phyloP scores from a whole-genome alignment of 1,140 invertebrate genomes.

The Diploscapter pachys region DNA sequence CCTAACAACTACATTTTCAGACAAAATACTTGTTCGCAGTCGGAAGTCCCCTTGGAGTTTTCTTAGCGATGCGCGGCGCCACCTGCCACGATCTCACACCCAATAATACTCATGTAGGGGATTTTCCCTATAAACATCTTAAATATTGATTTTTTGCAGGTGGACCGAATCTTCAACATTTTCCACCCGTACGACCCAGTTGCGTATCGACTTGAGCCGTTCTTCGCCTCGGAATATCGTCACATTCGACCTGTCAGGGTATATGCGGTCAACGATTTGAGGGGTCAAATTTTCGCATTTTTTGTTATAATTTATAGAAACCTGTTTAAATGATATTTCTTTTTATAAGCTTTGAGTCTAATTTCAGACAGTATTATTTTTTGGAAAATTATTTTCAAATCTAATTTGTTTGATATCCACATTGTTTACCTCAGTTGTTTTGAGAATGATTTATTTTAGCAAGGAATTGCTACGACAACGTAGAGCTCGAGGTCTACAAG shows the following conservation, averaged over 20 bases:
- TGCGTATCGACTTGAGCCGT: constrained; percentile 71
- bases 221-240: constrained; percentile 70
- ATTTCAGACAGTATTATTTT: neutral
- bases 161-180: constrained; percentile 73
- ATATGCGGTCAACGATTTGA: constrained; percentile 64
- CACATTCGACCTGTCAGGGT: constrained; percentile 70
- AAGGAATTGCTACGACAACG: constrained; percentile 58
- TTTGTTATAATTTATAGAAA: neutral
- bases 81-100: constrained; percentile 39
- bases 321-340: neutral
- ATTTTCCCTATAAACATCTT: neutral
- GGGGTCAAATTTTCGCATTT: constrained; percentile 7
- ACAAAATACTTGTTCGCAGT: constrained; percentile 75
- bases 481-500: constrained; percentile 59
- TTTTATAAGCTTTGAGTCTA: neutral
- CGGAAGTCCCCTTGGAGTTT: constrained; percentile 71
- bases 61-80: constrained; percentile 70
- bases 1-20: constrained; percentile 61
- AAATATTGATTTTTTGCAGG: constrained; percentile 59
- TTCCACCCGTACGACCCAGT: constrained; percentile 78
- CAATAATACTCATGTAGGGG: constrained; percentile 40
- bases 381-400: neutral
- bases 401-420: neutral
- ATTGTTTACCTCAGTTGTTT: constrained; percentile 35
- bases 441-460: constrained; percentile 56